phyloP scores from a whole-genome alignment of 2,113 vertebrate genomes.

The Amblyopsis rosae region DNA sequence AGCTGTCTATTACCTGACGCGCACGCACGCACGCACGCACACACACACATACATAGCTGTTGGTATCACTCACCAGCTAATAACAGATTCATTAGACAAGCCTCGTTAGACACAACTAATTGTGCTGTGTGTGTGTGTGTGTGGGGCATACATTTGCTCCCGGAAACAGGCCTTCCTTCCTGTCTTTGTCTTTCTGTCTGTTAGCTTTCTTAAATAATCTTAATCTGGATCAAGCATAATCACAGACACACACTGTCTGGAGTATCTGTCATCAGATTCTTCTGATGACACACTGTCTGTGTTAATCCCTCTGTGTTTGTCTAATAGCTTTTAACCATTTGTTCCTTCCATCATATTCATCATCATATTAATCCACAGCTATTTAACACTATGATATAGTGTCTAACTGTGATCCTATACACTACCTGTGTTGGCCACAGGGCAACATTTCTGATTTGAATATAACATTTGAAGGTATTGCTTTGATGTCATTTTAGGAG shows the following conservation, averaged over 20 bases:
- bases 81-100: conserved; percentile 43
- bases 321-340: no score
- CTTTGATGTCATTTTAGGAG: no score
- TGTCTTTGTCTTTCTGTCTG: conserved; percentile 5
- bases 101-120: conserved; percentile 46
- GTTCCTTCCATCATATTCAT: no score
- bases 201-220: conserved; percentile 11
- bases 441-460: no score
- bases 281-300: no score
- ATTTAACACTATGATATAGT: no score
- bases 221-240: conserved; percentile 18
- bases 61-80: conserved; percentile 24
- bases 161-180: conserved; percentile 38
- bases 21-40: not conserved
- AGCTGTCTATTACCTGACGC: conserved; percentile 18
- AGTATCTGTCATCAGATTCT: no score
- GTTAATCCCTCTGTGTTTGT: no score
- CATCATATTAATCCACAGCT: no score
- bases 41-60: conserved; percentile 7
- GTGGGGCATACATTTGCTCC: conserved; percentile 16
- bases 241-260: not conserved
- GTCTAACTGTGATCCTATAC: no score
- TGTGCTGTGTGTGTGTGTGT: conserved; percentile 12
- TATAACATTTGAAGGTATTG: no score
- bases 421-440: no score